phyloP scores from a whole-genome alignment of 2,888 invertebrate genomes.

The Drosophila pseudotalamancana region DNA sequence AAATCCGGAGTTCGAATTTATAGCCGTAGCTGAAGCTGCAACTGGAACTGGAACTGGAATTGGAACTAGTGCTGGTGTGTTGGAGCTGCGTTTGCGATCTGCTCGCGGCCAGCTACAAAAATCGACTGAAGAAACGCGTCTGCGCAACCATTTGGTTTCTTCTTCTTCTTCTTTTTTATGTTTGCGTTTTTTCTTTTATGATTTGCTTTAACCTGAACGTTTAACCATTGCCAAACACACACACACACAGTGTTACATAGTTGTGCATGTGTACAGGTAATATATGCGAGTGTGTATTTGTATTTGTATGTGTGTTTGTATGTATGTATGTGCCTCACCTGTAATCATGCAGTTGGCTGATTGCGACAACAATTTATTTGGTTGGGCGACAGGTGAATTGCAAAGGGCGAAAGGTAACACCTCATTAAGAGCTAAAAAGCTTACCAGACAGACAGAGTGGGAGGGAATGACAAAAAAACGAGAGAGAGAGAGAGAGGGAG shows the following conservation, averaged over 20 bases:
- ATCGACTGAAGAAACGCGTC: constrained; percentile 64
- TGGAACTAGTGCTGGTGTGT: neutral
- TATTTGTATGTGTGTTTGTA: neutral
- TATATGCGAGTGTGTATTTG: too few relatives aligned
- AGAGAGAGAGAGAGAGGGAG: neutral
- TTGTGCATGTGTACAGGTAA: too few relatives aligned
- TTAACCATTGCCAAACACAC: constrained; percentile 35
- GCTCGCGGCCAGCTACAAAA: constrained; percentile 54
- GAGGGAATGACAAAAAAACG: neutral
- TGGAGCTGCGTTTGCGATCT: constrained; percentile 29
- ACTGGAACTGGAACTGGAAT: neutral
- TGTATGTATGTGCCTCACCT: neutral
- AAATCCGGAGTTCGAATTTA: constrained; percentile 11
- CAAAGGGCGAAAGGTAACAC: constrained; percentile 13
- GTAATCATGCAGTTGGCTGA: neutral
- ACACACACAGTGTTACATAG: neutral
- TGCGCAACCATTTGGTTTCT: constrained; percentile 66
- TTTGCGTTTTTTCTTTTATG: constrained; percentile 13
- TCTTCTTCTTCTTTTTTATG: constrained; percentile 32
- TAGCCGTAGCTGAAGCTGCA: too few relatives aligned
- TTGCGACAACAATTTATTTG: neutral
- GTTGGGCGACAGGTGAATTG: neutral
- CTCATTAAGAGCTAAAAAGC: constrained; percentile 8
- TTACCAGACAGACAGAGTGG: neutral
- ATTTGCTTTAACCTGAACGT: constrained; percentile 56